These are phyloP conservation scores for Armadillidium nasatum DNA, from an alignment of 1,140 invertebrate genomes.

Conservation along the genomic window DNA sequence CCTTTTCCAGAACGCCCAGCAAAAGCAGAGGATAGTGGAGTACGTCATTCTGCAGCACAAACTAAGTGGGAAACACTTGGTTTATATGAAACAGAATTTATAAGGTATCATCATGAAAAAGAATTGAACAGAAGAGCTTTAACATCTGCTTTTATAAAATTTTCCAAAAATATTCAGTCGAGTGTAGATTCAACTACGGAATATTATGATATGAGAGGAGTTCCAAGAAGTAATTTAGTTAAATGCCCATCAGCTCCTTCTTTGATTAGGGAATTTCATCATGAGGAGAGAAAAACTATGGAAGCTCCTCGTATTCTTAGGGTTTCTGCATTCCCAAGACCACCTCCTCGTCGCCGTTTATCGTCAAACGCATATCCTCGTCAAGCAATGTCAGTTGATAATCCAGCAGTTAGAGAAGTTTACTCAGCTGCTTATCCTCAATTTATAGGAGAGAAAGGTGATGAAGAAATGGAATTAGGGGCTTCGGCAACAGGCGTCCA, in stretches of 20 bases:
- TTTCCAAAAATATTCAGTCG: slow-evolving; percentile 60
- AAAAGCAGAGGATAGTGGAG: slow-evolving; percentile 39
- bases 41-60: slow-evolving; percentile 48
- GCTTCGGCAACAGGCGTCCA: slow-evolving; percentile 42
- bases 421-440: slow-evolving; percentile 44
- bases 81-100: slow-evolving; percentile 48
- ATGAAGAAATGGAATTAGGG: slow-evolving; percentile 39
- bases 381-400: slow-evolving; percentile 65
- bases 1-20: slow-evolving; percentile 37
- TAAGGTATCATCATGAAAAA: slow-evolving; percentile 21
- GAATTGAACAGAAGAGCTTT: slow-evolving; percentile 55
- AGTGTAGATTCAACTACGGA: slow-evolving; percentile 46
- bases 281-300: slow-evolving; percentile 28
- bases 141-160: slow-evolving; percentile 65
- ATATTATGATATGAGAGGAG: slow-evolving; percentile 48
- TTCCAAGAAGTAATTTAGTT: slow-evolving; percentile 50
- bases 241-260: slow-evolving; percentile 58
- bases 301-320: slow-evolving; percentile 46
- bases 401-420: slow-evolving; percentile 47
- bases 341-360: slow-evolving; percentile 26
- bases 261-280: slow-evolving; percentile 45
- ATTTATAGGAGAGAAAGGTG: slow-evolving; percentile 40
- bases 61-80: slow-evolving; percentile 59
- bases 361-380: slow-evolving; percentile 51
- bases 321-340: slow-evolving; percentile 29